Evolutionary conservation across 2,888 invertebrate species (phyloP).

Genomic region (Suillia variegata): DNA sequence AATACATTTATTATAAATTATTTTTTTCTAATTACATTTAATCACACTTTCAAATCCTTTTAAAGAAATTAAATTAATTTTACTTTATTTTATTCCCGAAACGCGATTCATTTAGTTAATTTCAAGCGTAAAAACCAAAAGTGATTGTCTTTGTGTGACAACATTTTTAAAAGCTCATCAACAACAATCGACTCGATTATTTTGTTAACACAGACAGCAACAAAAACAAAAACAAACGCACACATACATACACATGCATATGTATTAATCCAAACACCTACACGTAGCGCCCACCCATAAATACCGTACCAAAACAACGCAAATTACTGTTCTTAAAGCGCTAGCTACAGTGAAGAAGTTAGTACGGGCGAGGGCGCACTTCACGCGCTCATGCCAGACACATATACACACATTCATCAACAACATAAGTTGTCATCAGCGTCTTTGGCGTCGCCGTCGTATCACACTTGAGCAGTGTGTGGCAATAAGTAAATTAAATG

Average conservation of each 20-base stretch:
- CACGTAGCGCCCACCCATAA: background rate
- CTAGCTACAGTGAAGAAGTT: background rate
- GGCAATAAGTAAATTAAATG: constrained; percentile 25
- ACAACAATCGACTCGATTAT: constrained; percentile 21
- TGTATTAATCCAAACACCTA: background rate
- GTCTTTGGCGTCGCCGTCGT: constrained; percentile 6
- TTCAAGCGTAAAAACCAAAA: constrained; percentile 5
- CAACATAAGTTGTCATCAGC: background rate
- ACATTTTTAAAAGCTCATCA: constrained; percentile 18
- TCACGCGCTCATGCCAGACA: too few relatives aligned
- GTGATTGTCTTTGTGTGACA: constrained; percentile 12
- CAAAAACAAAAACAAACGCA: constrained; percentile 8
- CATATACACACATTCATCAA: background rate
- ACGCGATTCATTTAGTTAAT: too few relatives aligned
- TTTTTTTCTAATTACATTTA: too few relatives aligned
- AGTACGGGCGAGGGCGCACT: background rate
- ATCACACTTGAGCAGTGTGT: too few relatives aligned
- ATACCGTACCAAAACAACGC: constrained; percentile 2
- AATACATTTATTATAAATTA: too few relatives aligned
- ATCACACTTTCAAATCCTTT: too few relatives aligned
- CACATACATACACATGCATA: constrained; percentile 6
- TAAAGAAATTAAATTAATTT: too few relatives aligned
- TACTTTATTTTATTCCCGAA: too few relatives aligned
- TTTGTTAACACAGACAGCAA: constrained; percentile 10
- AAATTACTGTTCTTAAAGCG: constrained; percentile 20